Conservation (phyloP, 2,888 invertebrate species). For the Cataglyphis cursor region DNA sequence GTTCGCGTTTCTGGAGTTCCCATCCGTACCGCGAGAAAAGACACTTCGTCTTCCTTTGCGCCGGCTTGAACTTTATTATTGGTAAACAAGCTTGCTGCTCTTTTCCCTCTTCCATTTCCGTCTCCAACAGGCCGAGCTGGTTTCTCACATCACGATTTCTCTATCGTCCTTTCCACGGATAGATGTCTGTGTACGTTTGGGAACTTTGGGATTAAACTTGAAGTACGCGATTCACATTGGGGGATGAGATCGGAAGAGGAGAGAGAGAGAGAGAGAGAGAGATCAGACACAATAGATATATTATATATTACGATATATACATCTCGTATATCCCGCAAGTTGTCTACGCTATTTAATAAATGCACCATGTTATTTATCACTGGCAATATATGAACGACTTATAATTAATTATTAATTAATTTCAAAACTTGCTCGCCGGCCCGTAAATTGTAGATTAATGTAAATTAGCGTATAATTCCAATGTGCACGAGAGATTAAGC, state of each 20-base stretch:
- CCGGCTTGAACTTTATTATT: conserved; percentile 59
- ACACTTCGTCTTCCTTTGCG: conserved; percentile 51
- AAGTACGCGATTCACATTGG: conserved; percentile 4
- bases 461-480: conserved; percentile 36
- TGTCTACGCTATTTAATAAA: conserved; percentile 1
- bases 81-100: conserved; percentile 48
- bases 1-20: conserved; percentile 54
- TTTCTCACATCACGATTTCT: conserved; percentile 9
- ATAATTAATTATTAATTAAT: conserved; percentile 52
- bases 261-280: neutral
- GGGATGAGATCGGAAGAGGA: neutral
- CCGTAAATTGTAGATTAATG: conserved; percentile 35
- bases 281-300: conserved; percentile 13
- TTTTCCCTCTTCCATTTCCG: neutral
- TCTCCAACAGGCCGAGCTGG: neutral
- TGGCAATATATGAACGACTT: conserved; percentile 16
- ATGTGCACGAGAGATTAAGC: conserved; percentile 15
- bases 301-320: conserved; percentile 21
- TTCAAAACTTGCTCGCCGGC: conserved; percentile 24
- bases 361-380: conserved; percentile 21
- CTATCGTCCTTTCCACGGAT: neutral
- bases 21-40: conserved; percentile 44
- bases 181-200: neutral
- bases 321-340: neutral
- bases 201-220: conserved; percentile 40